phyloP scores from a whole-genome alignment of 1,140 invertebrate genomes.

The Helicoverpa armigera region DNA sequence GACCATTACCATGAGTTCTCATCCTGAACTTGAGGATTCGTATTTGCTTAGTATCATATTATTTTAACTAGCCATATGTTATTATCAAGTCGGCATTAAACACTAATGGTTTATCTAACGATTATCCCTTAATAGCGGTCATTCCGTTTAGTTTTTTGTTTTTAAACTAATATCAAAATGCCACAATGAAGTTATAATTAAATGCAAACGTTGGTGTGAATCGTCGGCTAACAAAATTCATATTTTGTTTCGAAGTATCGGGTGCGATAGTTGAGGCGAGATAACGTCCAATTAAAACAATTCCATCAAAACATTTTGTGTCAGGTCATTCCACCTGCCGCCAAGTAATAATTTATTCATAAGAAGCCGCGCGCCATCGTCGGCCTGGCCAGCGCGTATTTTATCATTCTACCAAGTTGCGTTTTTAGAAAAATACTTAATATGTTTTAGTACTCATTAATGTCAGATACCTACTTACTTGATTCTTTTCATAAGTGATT shows the following conservation, averaged over 20 bases:
- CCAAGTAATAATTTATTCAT: conserved; percentile 80
- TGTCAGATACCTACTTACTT: too few relatives aligned
- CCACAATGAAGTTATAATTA: conserved; percentile 72
- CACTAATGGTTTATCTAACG: conserved; percentile 57
- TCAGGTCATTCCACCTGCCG: conserved; percentile 85
- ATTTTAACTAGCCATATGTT: conserved; percentile 9
- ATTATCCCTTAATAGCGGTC: conserved; percentile 71
- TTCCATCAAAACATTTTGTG: conserved; percentile 86
- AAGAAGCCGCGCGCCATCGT: conserved; percentile 65
- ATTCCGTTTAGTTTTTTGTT: conserved; percentile 75
- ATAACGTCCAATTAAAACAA: conserved; percentile 85
- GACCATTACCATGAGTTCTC: too few relatives aligned
- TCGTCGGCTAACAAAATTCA: conserved; percentile 75
- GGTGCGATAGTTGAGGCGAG: conserved; percentile 73
- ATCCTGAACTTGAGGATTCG: too few relatives aligned
- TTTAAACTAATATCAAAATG: conserved; percentile 78
- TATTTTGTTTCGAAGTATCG: conserved; percentile 76
- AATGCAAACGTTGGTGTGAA: conserved; percentile 76
- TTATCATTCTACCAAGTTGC: conserved; percentile 38
- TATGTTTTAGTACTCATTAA: too few relatives aligned
- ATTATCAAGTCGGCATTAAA: too few relatives aligned
- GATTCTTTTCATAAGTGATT: too few relatives aligned
- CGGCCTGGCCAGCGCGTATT: conserved; percentile 57
- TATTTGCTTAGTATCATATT: neutral
- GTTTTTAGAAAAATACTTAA: conserved; percentile 36